Conservation (phyloP, 2,888 invertebrate species). For the Aproaerema taeniolella region DNA sequence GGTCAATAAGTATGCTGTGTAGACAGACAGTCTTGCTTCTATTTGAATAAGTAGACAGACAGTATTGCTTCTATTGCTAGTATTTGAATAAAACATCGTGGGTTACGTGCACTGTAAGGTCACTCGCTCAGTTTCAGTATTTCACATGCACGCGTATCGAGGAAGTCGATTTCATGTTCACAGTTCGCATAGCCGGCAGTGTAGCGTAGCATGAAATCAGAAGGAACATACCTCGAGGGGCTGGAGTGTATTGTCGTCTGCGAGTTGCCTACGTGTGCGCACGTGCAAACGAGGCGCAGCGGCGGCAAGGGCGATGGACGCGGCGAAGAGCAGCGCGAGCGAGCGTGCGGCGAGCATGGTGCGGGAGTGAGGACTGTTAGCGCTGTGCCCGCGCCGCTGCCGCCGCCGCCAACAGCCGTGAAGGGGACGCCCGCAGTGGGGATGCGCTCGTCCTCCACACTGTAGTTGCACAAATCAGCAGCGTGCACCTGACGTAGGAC, state of each 20-base stretch:
- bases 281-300: slow-evolving; percentile 28
- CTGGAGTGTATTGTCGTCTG: slow-evolving; percentile 58
- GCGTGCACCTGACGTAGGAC: slow-evolving; percentile 6
- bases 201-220: slow-evolving; percentile 5
- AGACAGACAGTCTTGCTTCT: too few species aligned
- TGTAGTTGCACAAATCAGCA: slow-evolving; percentile 14
- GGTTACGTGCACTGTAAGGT: too few species aligned
- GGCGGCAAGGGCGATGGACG: slow-evolving; percentile 29
- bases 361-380: slow-evolving; percentile 31
- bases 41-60: too few species aligned
- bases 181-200: slow-evolving; percentile 13
- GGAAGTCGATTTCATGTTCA: slow-evolving; percentile 2
- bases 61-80: too few species aligned
- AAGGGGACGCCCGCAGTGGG: slow-evolving; percentile 15
- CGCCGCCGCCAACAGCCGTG: slow-evolving; percentile 8
- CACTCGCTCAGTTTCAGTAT: slow-evolving; percentile 13
- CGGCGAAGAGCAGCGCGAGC: slow-evolving; percentile 20
- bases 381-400: slow-evolving; percentile 10
- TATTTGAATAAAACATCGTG: too few species aligned
- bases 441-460: slow-evolving; percentile 17
- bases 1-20: too few species aligned
- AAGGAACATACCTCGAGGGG: slow-evolving; percentile 52
- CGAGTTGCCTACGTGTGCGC: slow-evolving; percentile 51
- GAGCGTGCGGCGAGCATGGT: slow-evolving; percentile 32
- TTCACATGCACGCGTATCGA: slow-evolving; percentile 10